These are phyloP conservation scores for Sparus aurata DNA, from an alignment of 2,797 vertebrate genomes.

Conservation along the genomic window DNA sequence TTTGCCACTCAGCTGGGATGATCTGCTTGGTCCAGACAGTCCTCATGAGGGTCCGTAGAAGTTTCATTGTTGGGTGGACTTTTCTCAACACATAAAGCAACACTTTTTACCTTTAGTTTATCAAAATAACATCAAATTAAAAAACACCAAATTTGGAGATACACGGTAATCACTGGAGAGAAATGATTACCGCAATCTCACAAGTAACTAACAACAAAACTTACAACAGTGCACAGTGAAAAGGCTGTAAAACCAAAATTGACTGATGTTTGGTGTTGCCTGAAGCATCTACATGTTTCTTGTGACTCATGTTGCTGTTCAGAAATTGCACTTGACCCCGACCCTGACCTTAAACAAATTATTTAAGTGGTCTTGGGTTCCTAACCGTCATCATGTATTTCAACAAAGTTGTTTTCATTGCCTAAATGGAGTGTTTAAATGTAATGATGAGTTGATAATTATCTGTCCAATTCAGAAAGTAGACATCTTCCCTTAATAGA, in stretches of 20 bases:
- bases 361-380: not conserved
- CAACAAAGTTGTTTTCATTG: constrained; percentile 15
- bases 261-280: not conserved
- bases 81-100: too few species aligned
- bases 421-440: constrained; percentile 18
- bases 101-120: too few species aligned
- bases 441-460: constrained; percentile 8
- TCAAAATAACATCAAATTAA: too few species aligned
- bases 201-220: too few species aligned
- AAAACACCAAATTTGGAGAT: too few species aligned
- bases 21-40: too few species aligned
- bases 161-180: too few species aligned
- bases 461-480: not conserved
- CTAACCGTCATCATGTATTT: not conserved
- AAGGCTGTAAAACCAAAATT: not conserved
- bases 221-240: not conserved
- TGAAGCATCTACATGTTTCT: not conserved
- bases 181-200: too few species aligned
- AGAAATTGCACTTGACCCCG: constrained; percentile 1
- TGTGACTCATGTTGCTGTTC: not conserved
- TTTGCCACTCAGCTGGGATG: too few species aligned
- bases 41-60: too few species aligned
- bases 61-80: too few species aligned
- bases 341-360: constrained; percentile 12
- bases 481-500: constrained; percentile 2